Evolutionary conservation across 1,140 invertebrate species (phyloP).

Genomic region (Cydia fagiglandana): DNA sequence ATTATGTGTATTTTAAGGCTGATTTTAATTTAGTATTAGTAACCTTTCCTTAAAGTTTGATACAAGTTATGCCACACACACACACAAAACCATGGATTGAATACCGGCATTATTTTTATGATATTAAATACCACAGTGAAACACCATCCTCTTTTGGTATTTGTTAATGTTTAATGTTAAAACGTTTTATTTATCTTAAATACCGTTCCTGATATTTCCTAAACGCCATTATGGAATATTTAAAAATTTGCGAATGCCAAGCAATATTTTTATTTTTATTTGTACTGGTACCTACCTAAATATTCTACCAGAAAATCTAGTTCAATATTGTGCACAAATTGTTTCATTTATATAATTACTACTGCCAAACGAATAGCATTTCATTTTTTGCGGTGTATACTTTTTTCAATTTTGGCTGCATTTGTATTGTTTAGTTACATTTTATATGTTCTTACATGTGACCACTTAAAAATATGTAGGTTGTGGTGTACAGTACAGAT

Average conservation of each 20-base stretch:
- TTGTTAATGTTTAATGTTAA: background rate
- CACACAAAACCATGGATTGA: background rate
- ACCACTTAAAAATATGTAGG: no score
- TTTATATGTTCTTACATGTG: background rate
- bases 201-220: background rate
- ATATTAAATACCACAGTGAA: background rate
- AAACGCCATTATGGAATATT: background rate
- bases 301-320: background rate
- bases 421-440: background rate
- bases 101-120: background rate
- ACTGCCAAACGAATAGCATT: background rate
- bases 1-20: background rate
- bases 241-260: no score
- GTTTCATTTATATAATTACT: background rate
- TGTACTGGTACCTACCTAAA: background rate
- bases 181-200: background rate
- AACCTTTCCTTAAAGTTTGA: background rate
- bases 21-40: slow-evolving; percentile 14
- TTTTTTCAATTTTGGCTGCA: background rate
- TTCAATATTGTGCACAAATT: background rate
- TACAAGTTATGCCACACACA: background rate
- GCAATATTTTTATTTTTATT: no score
- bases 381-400: background rate
- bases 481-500: no score
- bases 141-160: background rate